Percentiles rank a stretch among this genome's conserved stretches.
Conservation (phyloP, 2,113 vertebrate genomes). For the Motacilla tschutschensis region DNA sequence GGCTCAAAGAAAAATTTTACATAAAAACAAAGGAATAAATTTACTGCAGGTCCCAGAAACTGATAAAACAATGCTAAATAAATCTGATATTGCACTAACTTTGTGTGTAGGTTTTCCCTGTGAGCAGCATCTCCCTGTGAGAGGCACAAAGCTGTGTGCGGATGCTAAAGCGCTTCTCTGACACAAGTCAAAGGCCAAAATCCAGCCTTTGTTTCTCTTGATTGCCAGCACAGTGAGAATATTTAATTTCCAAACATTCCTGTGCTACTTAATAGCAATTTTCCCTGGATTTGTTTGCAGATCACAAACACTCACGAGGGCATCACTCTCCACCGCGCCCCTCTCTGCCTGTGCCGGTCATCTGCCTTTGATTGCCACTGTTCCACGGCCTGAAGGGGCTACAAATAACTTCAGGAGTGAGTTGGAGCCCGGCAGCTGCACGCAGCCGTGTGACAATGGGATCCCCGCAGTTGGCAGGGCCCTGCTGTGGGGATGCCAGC, state of each 20-base stretch:
- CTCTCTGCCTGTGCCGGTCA: neutral
- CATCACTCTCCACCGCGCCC: neutral
- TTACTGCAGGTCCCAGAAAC: neutral
- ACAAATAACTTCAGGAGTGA: neutral
- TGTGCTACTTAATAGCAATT: neutral
- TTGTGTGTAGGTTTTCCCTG: accelerated
- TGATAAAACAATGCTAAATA: neutral
- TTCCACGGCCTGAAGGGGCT: neutral
- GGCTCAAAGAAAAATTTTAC: neutral
- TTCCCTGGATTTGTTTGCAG: neutral
- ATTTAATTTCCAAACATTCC: neutral
- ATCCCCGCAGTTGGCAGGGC: neutral
- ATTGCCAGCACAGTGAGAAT: neutral
- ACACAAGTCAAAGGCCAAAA: neutral
- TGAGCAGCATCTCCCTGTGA: neutral
- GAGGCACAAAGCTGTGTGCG: neutral
- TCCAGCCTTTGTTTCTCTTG: neutral
- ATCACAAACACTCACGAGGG: neutral
- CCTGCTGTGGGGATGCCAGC: neutral
- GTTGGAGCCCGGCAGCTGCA: neutral
- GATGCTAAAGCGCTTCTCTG: neutral
- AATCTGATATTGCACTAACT: neutral
- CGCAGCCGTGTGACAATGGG: accelerated
- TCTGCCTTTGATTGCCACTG: accelerated
- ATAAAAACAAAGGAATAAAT: neutral